Base-by-base conservation (phyloP, 1,140 invertebrate species). In the Oreohelix idahoensis region DNA sequence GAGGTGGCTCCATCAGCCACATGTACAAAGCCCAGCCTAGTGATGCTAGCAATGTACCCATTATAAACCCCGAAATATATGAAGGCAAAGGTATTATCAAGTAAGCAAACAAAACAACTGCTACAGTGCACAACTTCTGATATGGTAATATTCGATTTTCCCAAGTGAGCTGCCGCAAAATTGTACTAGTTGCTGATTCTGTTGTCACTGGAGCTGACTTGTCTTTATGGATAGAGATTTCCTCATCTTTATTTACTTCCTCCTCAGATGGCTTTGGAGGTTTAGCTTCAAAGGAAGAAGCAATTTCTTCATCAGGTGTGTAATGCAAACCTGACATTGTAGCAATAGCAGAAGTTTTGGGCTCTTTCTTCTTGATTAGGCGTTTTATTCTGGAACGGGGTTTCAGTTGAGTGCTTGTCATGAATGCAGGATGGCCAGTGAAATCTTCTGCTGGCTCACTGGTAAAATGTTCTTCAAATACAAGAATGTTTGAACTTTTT, bases 71-170 rank as follows among this genome's bases (percentile, higher is more conserved):
- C 45, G 88, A 89, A 13, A 92, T n/a, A 81, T 87, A 92, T 17
- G 90, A 87, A 29, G 92, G 91, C 42, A 92, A 74, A 0, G 92
- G 92, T 36, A 91, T 35, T 51, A 91, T 87, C 45, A 90, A 73
- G 58, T 89, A 92, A 4, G 89, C 71, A 84, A 92, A 88, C 15
- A 90, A 35, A 49, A 84, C 70, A 29, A 88, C 39, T 0, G 81
- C 76, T 23, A 85, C 38, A 66, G 81, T 71, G 39, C 85, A 15
- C 49, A 89, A n/a, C 81, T 85, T 86, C 20, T 85, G 84, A 63
- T 85, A 81, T 32, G 87, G 89, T 15, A 89, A 26, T 29, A 69
- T 36, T 77, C 32, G n/a, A 45, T 39, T 66, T 39, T 81, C 79
- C 10, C 15, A 29, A 35, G 66, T 81, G 26, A 81, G 32, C 69